These are phyloP conservation scores for Enteromius fasciolatus DNA, from an alignment of 2,797 vertebrate genomes.

Conservation along the genomic window DNA sequence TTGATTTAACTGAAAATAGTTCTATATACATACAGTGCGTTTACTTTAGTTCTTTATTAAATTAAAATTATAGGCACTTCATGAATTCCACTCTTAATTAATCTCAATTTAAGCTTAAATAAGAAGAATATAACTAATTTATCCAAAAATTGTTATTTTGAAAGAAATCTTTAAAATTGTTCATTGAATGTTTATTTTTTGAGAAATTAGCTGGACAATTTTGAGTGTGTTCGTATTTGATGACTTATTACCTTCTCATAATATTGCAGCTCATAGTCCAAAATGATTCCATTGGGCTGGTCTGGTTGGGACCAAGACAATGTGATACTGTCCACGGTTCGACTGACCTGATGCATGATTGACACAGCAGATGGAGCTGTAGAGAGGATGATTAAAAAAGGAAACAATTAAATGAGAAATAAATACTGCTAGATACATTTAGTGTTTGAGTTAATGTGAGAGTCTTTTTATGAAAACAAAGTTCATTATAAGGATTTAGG, in stretches of 20 bases:
- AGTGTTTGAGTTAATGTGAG: not conserved
- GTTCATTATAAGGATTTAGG: slow-evolving; percentile 2
- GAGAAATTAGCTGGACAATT: not conserved
- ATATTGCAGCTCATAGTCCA: slow-evolving; percentile 95
- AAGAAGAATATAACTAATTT: not conserved
- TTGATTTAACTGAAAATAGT: not conserved
- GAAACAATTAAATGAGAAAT: slow-evolving; percentile 28
- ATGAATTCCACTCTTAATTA: too few species aligned
- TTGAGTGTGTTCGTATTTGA: not conserved
- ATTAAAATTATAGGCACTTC: not conserved
- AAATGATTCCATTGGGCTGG: slow-evolving; percentile 93
- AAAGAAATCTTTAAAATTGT: not conserved
- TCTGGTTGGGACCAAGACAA: slow-evolving; percentile 96
- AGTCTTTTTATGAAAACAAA: not conserved
- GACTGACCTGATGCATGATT: slow-evolving; percentile 96
- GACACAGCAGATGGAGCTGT: slow-evolving; percentile 90
- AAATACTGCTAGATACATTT: slow-evolving; percentile 21
- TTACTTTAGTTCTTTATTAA: not conserved
- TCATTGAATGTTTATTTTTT: not conserved
- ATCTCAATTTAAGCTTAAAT: not conserved
- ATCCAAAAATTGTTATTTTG: not conserved
- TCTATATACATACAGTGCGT: not conserved
- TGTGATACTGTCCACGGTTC: slow-evolving; percentile 88
- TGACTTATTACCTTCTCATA: slow-evolving; percentile 89
- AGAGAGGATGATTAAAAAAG: slow-evolving; percentile 47